Percentiles rank a stretch among this genome's conserved stretches.
phyloP scores from a whole-genome alignment of 2,797 vertebrate species.

The Microcaecilia unicolor region DNA sequence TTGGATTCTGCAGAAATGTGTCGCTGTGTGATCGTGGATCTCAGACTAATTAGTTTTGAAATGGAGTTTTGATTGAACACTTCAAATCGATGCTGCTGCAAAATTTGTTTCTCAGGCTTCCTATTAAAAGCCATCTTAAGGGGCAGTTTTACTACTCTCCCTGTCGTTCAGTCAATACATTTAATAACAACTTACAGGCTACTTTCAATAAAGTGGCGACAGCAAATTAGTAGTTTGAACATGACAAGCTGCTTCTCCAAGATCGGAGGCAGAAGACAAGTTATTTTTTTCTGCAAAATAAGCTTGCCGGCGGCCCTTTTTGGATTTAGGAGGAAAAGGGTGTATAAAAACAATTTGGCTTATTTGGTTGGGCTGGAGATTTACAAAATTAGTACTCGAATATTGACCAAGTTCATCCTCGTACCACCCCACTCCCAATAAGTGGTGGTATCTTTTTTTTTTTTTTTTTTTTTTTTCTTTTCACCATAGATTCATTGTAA shows the following conservation, averaged over 20 bases:
- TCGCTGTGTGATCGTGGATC: constrained; percentile 80
- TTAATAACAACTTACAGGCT: constrained; percentile 83
- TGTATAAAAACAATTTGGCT: no score
- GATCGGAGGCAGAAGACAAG: constrained; percentile 66
- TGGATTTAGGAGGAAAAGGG: no score
- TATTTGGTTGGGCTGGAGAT: no score
- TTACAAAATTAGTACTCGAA: no score
- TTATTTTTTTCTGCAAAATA: constrained; percentile 73
- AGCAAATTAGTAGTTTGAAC: constrained; percentile 78
- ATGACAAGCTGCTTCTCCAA: constrained; percentile 73
- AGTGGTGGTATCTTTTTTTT: constrained; percentile 34
- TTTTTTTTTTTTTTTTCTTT: constrained; percentile 34
- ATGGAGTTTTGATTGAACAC: constrained; percentile 99
- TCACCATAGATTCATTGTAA: constrained; percentile 24
- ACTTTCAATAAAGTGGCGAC: constrained; percentile 79
- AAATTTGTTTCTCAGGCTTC: constrained; percentile 92
- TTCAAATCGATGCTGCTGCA: constrained; percentile 95
- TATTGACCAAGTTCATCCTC: no score
- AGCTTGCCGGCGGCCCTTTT: no score
- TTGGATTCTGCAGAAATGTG: constrained; percentile 72
- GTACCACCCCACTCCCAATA: no score
- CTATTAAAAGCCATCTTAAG: constrained; percentile 86
- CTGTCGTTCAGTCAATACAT: constrained; percentile 81
- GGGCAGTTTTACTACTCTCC: constrained; percentile 79
- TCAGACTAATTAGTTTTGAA: constrained; percentile 99